Evolutionary conservation across 2,888 invertebrate species (phyloP), one percentile per base, ranked within the genome.

Genomic region (Ametastegia equiseti): DNA sequence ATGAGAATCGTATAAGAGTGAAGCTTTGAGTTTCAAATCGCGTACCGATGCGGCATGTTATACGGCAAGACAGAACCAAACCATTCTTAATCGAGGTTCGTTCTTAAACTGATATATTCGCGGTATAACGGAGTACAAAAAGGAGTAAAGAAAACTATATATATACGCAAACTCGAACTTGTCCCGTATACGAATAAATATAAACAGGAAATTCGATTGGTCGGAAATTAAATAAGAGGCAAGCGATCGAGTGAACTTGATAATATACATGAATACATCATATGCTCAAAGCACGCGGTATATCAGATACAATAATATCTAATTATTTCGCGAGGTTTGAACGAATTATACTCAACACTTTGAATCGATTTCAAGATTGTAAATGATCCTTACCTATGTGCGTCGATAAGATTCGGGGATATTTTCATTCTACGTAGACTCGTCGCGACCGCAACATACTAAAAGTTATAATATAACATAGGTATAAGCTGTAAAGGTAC

Each of bases 11-110:
- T 75, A n/a, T n/a, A 65, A 81, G 80, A 83, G 81, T 83, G 83
- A 77, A 81, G 79, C 83, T 80, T 82, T 33, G 84, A 84, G 87
- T 88, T 88, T 88, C 85, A 87, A 88, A 88, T 88, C 85, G 83
- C 83, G 85, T 86, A 81, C 82, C 79, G 80, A 83, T 80, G 82
- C 80, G 69, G 71, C n/a, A n/a, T n/a, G n/a, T n/a, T 60, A 60
- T 33, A 50, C 60, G 54, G 75, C 50, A 19, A n/a, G n/a, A 54
- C 54, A 75, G 11, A 36, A 75, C 75, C 30, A 54, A 75, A 75
- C 54, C 50, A 54, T 75, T 75, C 75, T 75, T 75, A 75, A 75
- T 75, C 75, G 50, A 75, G 75, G 33, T 36, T 54, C 54, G 75
- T 75, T 75, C 54, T 19, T 54, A 75, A 75, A 75, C 13, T 60